Evolutionary conservation across 2,888 invertebrate species (phyloP), one percentile per base, ranked within the genome.

Genomic region (Tiphia femorata): DNA sequence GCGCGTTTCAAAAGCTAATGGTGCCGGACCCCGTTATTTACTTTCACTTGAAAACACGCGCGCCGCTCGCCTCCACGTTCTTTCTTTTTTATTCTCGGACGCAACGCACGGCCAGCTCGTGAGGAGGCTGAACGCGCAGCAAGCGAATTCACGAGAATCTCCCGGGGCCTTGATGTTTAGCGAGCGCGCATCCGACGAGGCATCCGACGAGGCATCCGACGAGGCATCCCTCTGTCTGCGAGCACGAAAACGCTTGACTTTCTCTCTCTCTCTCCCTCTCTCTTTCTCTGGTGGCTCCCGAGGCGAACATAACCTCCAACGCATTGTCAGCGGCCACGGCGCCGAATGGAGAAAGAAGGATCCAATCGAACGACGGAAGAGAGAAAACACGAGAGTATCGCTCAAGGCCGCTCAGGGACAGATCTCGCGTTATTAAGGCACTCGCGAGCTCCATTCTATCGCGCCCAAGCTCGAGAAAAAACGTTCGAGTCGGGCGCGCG

Each of bases 221-320:
- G n/a, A n/a, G n/a, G 35, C 42, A 5, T 44, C 33, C 17, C 33
- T 17, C 7, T 33, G 17, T 2, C 10, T 4, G 12, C 35, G 41
- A 44, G 23, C 14, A 17, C 41, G 35, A 43, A 57, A 62, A 53
- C 42, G 35, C 40, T 16, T 29, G 25, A n/a, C 42, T 40, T 42
- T 23, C 25, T 49, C 53, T 43, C 16, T 30, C 27, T 37, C 49
- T 47, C 33, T 42, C 37, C 38, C n/a, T 19, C 41, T 27, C 17
- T 27, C 27, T 56, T 30, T 29, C 30, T 43, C 21, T 44, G 5
- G 8, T 25, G 5, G 46, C 56, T 52, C 56, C 46, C 23, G 41
- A 29, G 55, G 1, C 52, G 43, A 38, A 64, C 68, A 53, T 67
- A 67, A 67, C 67, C 67, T 64, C n/a, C 51, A 51, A 41, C 27